These are phyloP conservation scores for Cylas formicarius DNA, from an alignment of 1,140 invertebrate genomes.

Conservation along the genomic window DNA sequence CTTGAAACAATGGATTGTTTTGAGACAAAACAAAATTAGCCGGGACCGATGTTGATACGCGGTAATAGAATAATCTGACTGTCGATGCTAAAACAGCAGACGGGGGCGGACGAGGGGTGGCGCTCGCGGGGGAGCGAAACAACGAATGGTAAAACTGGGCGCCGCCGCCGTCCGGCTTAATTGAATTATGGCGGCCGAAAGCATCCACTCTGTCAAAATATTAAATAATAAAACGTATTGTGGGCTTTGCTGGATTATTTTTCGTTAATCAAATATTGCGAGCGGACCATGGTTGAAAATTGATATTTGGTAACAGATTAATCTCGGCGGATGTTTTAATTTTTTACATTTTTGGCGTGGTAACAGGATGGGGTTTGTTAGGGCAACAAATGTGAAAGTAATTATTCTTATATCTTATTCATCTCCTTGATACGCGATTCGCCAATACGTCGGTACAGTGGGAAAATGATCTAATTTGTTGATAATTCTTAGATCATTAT, in stretches of 20 bases:
- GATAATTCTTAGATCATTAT: too few species aligned
- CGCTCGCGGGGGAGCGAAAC: conserved; percentile 9
- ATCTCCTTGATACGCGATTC: too few species aligned
- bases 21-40: conserved; percentile 45
- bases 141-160: conserved; percentile 28
- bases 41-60: conserved; percentile 43
- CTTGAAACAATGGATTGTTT: conserved; percentile 45
- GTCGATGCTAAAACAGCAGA: conserved; percentile 20
- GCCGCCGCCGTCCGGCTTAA: conserved; percentile 30
- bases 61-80: conserved; percentile 46
- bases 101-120: conserved; percentile 7
- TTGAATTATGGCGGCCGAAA: conserved; percentile 27
- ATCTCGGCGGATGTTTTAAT: too few species aligned
- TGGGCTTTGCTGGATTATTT: conserved; percentile 26
- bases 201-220: conserved; percentile 15
- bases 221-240: conserved; percentile 28
- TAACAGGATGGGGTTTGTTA: too few species aligned
- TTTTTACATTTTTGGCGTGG: too few species aligned
- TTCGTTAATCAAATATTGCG: too few species aligned
- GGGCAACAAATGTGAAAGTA: too few species aligned
- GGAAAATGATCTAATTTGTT: too few species aligned
- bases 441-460: too few species aligned
- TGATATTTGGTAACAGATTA: too few species aligned
- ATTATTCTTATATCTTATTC: too few species aligned
- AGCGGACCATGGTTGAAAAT: too few species aligned